A percentile compares a stretch with the other conserved stretches of the same genome.
Evolutionary conservation across 2,888 invertebrate genomes (phyloP).

Genomic region (Dicranocentrus wangi): DNA sequence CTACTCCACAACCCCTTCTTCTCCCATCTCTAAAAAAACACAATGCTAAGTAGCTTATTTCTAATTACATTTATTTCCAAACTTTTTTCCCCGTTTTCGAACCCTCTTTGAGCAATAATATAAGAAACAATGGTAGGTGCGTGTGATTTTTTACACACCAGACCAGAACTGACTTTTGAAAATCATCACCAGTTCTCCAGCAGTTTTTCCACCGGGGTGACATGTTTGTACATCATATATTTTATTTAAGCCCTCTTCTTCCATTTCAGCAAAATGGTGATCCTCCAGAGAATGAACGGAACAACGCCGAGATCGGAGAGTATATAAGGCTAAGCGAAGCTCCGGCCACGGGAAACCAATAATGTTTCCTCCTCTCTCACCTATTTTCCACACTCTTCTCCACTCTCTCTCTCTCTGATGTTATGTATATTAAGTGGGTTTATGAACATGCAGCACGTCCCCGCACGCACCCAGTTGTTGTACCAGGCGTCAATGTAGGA

Average conservation of each 20-base stretch:
- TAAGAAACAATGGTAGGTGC: conserved; percentile 32
- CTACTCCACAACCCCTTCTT: no score
- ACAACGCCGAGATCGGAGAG: conserved; percentile 54
- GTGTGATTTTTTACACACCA: no score
- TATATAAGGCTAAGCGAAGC: no score
- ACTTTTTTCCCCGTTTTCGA: no score
- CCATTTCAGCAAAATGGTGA: conserved; percentile 52
- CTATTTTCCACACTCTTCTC: neutral
- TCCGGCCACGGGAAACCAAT: conserved; percentile 32
- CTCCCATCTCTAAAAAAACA: no score
- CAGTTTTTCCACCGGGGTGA: conserved; percentile 32
- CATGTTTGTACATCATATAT: conserved; percentile 59
- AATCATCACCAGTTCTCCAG: conserved; percentile 33
- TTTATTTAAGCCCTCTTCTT: conserved; percentile 58
- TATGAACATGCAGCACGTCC: conserved; percentile 1
- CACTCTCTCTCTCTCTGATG: neutral
- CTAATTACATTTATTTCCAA: no score
- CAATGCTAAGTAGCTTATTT: no score
- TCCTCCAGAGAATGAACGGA: conserved; percentile 55
- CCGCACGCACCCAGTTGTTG: neutral
- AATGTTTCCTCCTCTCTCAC: neutral
- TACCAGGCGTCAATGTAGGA: neutral
- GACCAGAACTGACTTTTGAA: no score
- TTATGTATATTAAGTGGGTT: neutral
- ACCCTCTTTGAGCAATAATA: no score